A percentile compares a stretch with the other conserved stretches of the same genome.
Evolutionary conservation across 2,888 invertebrate genomes (phyloP).

Genomic region (Amphipoea lucens): DNA sequence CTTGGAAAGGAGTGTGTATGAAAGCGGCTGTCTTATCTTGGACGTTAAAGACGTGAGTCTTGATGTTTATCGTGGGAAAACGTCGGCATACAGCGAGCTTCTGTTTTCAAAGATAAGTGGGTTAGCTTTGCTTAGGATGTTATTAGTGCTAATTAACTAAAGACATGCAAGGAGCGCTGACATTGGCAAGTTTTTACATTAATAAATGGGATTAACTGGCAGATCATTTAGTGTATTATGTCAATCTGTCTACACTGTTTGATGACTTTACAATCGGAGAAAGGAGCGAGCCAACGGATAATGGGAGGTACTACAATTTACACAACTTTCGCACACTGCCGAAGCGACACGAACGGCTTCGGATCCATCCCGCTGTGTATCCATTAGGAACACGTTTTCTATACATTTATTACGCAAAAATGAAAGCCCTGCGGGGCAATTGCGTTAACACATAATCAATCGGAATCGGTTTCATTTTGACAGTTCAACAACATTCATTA

Average conservation of each 20-base stretch:
- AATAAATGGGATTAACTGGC: not conserved
- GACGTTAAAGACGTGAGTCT: constrained; percentile 77
- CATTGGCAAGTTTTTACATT: not conserved
- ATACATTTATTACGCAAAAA: no score
- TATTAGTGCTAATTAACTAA: constrained; percentile 30
- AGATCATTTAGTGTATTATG: not conserved
- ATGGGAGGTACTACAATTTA: not conserved
- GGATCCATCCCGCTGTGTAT: not conserved
- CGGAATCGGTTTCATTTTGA: not conserved
- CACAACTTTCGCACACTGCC: not conserved
- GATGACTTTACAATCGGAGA: not conserved
- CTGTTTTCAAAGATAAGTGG: constrained; percentile 69
- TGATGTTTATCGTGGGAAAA: constrained; percentile 71
- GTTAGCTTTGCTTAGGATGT: constrained; percentile 56
- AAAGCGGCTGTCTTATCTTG: constrained; percentile 83
- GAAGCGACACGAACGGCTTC: not conserved
- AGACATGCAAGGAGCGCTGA: not conserved
- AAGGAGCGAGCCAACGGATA: not conserved
- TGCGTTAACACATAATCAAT: no score
- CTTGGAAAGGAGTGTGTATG: constrained; percentile 77
- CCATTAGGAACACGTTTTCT: no score
- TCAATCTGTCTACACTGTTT: not conserved
- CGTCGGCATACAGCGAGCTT: constrained; percentile 55
- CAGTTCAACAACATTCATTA: no score
- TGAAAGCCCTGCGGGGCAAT: no score